Evolutionary conservation across 2,888 invertebrate genomes (phyloP).

Genomic region (Callyntrura guangdongensis): DNA sequence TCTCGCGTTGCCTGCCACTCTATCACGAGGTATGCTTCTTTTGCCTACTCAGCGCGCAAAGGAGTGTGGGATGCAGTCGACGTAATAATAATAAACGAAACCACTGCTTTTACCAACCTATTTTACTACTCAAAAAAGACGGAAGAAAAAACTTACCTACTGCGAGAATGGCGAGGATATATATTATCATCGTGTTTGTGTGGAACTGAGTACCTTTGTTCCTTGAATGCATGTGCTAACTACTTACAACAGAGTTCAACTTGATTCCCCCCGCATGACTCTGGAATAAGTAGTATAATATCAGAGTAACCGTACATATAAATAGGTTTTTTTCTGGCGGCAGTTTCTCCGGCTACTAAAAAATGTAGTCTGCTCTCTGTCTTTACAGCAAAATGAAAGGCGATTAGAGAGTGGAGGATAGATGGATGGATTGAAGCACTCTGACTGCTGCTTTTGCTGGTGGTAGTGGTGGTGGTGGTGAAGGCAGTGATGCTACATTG

Average conservation of each 20-base stretch:
- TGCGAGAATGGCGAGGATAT: neutral
- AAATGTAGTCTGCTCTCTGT: slow-evolving; percentile 21
- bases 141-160: neutral
- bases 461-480: too few relatives aligned
- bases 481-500: neutral
- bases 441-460: slow-evolving; percentile 10
- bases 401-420: slow-evolving; percentile 26
- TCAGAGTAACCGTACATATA: slow-evolving; percentile 16
- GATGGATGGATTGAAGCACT: slow-evolving; percentile 54
- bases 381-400: slow-evolving; percentile 16
- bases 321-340: slow-evolving; percentile 20
- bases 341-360: slow-evolving; percentile 36
- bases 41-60: neutral
- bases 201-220: slow-evolving; percentile 23
- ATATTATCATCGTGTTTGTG: neutral
- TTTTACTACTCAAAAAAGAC: slow-evolving; percentile 23
- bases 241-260: slow-evolving; percentile 8
- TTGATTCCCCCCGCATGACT: neutral
- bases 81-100: slow-evolving; percentile 22
- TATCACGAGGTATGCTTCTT: neutral
- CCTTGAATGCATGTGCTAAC: slow-evolving; percentile 36
- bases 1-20: neutral
- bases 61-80: neutral
- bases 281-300: neutral
- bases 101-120: slow-evolving; percentile 46